These are phyloP conservation scores for Camponotus pennsylvanicus DNA, from an alignment of 1,140 invertebrate species.

Conservation along the genomic window DNA sequence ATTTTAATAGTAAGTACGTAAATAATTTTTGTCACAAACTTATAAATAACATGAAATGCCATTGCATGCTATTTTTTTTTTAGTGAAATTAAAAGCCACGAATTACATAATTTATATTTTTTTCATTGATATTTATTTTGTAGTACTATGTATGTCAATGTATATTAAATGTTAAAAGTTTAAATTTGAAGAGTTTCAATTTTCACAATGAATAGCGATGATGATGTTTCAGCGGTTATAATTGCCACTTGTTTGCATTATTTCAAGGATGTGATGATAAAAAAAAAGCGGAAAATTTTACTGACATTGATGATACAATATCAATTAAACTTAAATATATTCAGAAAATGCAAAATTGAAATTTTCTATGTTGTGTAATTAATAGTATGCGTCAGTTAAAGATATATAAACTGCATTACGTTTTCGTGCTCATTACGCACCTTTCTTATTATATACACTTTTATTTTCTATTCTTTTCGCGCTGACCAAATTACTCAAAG, in stretches of 20 bases:
- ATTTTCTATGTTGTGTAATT: background rate
- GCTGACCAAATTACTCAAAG: background rate
- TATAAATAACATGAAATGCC: too few relatives aligned
- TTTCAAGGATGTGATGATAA: background rate
- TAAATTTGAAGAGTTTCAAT: background rate
- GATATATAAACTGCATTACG: background rate
- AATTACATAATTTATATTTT: background rate
- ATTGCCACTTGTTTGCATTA: background rate
- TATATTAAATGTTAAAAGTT: background rate
- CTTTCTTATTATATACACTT: background rate
- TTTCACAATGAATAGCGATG: background rate
- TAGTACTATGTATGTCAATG: background rate
- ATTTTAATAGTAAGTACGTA: background rate
- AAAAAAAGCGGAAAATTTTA: constrained; percentile 1
- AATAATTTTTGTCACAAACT: background rate
- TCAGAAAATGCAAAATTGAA: background rate
- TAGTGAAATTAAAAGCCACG: background rate
- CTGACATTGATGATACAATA: background rate
- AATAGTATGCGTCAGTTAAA: background rate
- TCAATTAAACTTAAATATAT: background rate
- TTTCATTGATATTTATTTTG: background rate
- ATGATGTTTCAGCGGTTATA: background rate
- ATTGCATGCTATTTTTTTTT: too few relatives aligned
- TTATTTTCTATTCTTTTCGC: background rate
- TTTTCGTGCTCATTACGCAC: background rate